Evolutionary conservation across 1,140 invertebrate species (phyloP).

Genomic region (Alviniconcha marisindica): DNA sequence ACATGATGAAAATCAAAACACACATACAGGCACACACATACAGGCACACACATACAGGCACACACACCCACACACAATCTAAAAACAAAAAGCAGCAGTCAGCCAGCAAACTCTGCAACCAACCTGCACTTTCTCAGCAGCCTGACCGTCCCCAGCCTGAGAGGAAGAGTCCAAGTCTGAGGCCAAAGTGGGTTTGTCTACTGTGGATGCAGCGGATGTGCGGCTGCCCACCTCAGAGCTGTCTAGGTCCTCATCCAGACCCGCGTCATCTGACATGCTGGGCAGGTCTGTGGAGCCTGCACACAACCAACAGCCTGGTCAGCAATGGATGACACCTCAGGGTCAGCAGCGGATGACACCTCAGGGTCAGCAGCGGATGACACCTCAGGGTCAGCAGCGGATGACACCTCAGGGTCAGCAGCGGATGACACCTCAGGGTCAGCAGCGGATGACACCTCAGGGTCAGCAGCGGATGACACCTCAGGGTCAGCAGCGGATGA

Average conservation of each 20-base stretch:
- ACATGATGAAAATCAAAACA: too few relatives aligned
- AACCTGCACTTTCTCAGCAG: not conserved
- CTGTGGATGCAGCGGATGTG: slow-evolving; percentile 41
- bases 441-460: too few relatives aligned
- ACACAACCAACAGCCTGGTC: not conserved
- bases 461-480: too few relatives aligned
- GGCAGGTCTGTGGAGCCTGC: slow-evolving; percentile 58
- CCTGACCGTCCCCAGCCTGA: not conserved
- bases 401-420: too few relatives aligned
- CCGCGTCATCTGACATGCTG: slow-evolving; percentile 65
- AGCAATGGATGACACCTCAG: too few relatives aligned
- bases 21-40: slow-evolving; percentile 7
- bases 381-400: too few relatives aligned
- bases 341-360: too few relatives aligned
- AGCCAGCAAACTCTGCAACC: not conserved
- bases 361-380: too few relatives aligned
- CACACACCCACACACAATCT: not conserved
- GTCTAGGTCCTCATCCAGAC: slow-evolving; percentile 74
- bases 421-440: too few relatives aligned
- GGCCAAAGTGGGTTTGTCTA: slow-evolving; percentile 44
- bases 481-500: too few relatives aligned
- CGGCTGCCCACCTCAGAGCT: slow-evolving; percentile 45
- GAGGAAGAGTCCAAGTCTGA: slow-evolving; percentile 49
- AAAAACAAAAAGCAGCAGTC: not conserved
- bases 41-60: not conserved